Evolutionary conservation across 2,888 invertebrate genomes (phyloP).

Genomic region (Saturnia japonica): DNA sequence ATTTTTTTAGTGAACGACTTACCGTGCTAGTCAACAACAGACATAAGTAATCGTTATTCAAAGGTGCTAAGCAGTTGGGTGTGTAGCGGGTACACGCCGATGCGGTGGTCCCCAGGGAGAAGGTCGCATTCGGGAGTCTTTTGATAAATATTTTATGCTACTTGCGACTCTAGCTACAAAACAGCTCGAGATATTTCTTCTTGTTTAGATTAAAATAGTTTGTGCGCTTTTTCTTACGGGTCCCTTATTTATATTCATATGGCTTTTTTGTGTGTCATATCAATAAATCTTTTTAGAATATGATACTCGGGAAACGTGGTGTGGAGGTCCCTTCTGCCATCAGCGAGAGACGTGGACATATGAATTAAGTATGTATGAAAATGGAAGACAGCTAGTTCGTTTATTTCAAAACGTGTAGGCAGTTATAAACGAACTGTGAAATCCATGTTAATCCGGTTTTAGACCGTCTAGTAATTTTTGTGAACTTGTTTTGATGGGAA

Average conservation of each 20-base stretch:
- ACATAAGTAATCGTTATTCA: constrained; percentile 50
- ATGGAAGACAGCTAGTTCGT: background rate
- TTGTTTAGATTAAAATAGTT: constrained; percentile 64
- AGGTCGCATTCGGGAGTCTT: constrained; percentile 65
- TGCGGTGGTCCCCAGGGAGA: constrained; percentile 52
- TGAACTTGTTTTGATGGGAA: constrained; percentile 60
- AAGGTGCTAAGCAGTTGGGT: constrained; percentile 67
- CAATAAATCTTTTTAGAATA: constrained; percentile 30
- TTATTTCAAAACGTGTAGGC: background rate
- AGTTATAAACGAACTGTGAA: constrained; percentile 21
- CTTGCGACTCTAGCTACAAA: constrained; percentile 52
- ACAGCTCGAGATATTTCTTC: constrained; percentile 59
- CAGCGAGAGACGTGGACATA: constrained; percentile 6
- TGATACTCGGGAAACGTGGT: constrained; percentile 19
- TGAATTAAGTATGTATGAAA: constrained; percentile 1
- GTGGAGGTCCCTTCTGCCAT: constrained; percentile 15
- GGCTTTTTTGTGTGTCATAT: constrained; percentile 42
- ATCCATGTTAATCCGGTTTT: constrained; percentile 48
- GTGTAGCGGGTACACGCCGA: constrained; percentile 43
- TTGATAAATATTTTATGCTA: constrained; percentile 80
- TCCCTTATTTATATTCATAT: constrained; percentile 58
- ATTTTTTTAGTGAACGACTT: background rate
- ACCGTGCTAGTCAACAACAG: constrained; percentile 28
- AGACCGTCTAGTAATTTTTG: constrained; percentile 58
- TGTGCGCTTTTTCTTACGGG: constrained; percentile 49